These are phyloP conservation scores for Coilia nasus DNA, from an alignment of 2,797 vertebrate species.

Conservation along the genomic window DNA sequence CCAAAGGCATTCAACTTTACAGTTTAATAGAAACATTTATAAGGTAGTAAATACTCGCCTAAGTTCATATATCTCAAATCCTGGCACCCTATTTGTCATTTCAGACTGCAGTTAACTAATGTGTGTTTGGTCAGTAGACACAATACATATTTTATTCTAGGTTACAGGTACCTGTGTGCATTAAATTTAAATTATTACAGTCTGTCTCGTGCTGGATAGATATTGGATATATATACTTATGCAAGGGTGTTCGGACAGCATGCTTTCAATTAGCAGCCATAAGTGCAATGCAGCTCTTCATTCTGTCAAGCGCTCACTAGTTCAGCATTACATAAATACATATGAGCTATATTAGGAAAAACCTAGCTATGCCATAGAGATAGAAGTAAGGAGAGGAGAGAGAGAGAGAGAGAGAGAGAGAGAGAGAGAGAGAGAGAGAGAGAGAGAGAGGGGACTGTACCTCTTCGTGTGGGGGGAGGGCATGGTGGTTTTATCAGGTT, in stretches of 20 bases:
- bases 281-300: neutral
- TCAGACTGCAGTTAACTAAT: neutral
- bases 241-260: neutral
- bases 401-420: slow-evolving; percentile 20
- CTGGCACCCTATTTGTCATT: neutral
- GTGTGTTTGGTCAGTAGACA: too few relatives aligned
- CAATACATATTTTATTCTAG: too few relatives aligned
- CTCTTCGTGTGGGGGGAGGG: slow-evolving; percentile 61
- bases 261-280: slow-evolving; percentile 8
- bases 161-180: too few relatives aligned
- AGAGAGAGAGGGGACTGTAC: slow-evolving; percentile 47
- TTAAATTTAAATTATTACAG: neutral
- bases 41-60: neutral
- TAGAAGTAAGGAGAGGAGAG: neutral
- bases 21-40: slow-evolving; percentile 15
- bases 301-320: neutral
- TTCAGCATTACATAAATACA: slow-evolving; percentile 13
- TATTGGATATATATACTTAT: neutral
- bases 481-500: slow-evolving; percentile 65
- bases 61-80: neutral
- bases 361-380: slow-evolving; percentile 21
- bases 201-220: neutral
- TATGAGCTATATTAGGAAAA: slow-evolving; percentile 12
- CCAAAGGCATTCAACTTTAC: neutral
- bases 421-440: slow-evolving; percentile 19